Evolutionary conservation across 2,888 invertebrate genomes (phyloP), one percentile per base, ranked within the genome.

Genomic region (Drosophila meridiana): DNA sequence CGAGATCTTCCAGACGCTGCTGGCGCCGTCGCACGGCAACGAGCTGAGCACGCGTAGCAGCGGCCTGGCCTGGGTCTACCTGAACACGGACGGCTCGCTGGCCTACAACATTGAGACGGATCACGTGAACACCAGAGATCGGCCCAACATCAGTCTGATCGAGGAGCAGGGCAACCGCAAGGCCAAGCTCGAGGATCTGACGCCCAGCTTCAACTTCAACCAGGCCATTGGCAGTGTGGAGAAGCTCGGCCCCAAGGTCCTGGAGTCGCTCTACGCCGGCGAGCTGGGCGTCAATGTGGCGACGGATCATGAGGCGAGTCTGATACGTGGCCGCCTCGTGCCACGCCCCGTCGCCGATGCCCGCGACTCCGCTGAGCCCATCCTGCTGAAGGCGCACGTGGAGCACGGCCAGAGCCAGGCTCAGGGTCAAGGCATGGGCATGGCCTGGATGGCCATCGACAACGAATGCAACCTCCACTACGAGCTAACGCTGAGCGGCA

Each of bases 381-480:
- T 95, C 59, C 93, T 96, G 42, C 93, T 97, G 30, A 95, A 95
- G 80, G 94, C 95, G 26, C 94, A 94, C 1, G 53, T 43, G 2
- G 89, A 90, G 1, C 75, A 78, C 32, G 45, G 77, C 0, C 38
- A 14, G 34, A 9, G 26, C 30, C 26, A 14, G 34, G 9, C 9
- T 30, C 26, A n/a, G n/a, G 13, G 65, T 0, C 91, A 91, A 26
- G 83, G 91, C 50, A 95, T 96, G 30, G 97, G 97, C 2, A 94
- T 97, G 75, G 96, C 96, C n/a, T 98, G 97, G 97, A 93, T 96
- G 9, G 95, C 96, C 1, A 95, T 98, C 1, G 97, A 97, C 90
- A 94, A 95, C 7, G 95, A 97, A 56, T 98, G 97, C 89, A 96
- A 96, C 85, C 93, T 97, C 28, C 96, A 97, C 91, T 98, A 97